Base-by-base conservation (phyloP, 2,797 vertebrate species). In the Periparus ater region DNA sequence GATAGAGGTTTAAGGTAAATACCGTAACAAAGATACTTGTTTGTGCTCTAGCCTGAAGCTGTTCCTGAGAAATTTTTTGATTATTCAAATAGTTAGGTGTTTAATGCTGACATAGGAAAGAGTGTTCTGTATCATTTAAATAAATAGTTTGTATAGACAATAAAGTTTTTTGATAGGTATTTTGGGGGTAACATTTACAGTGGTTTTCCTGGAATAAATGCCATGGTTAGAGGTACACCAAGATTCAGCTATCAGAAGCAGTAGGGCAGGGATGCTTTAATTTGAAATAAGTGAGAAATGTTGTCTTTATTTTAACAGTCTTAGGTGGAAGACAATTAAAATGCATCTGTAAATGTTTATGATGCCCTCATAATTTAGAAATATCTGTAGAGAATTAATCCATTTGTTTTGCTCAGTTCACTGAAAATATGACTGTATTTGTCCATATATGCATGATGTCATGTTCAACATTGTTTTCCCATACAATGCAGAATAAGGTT, bases 1-100 rank as follows among this genome's bases (percentile, higher is more conserved):
- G 14, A 34, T 30, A 25, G 18, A 11, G 10, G 38, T 72, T 87
- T 72, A 57, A 68, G 82, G 44, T 68, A 80, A 54, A 62, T 42
- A 25, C 2, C 1, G 1, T 51, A 17, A 20, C 5, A 4, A 40
- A 7, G 25, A 25, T 61, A 17, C 23, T n/a, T 4, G 15, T 63
- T 82, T 66, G 57, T 70, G 22, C 25, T 63, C 23, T 60, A 21
- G 63, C 42, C 79, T 42, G 55, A 79, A 89, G 38, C 53, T 55
- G 27, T 74, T 57, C 58, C 50, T 91, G 62, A 66, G 78, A 82
- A 68, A 38, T 82, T 13, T 32, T 65, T 44, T 45, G 55, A 32
- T 82, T 61, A 30, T 85, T 76, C 58, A 36, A 19, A n/a, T 40
- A 25, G 16, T 30, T 51, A 13, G 0, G 0, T 70, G 11, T 65